phyloP scores from a whole-genome alignment of 2,888 invertebrate species.

The Drosophila mimetica region DNA sequence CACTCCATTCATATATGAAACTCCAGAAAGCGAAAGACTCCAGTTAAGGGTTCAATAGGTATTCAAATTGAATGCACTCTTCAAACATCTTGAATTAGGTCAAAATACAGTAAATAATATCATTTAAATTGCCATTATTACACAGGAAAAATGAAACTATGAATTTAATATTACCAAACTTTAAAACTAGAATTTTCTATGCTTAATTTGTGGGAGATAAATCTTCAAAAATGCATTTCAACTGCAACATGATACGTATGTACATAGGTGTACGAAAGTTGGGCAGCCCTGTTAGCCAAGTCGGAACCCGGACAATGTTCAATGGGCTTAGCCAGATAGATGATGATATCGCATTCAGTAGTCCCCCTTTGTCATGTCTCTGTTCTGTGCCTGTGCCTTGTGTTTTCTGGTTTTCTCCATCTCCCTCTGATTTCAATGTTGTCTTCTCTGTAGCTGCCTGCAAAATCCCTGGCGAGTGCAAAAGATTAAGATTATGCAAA shows the following conservation, averaged over 20 bases:
- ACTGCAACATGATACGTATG: not conserved
- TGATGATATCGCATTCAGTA: constrained; percentile 18
- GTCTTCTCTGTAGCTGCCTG: not conserved
- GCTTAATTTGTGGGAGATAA: no score
- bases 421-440: not conserved
- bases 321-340: constrained; percentile 10
- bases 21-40: not conserved
- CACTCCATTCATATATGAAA: constrained; percentile 3
- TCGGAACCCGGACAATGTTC: constrained; percentile 9
- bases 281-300: not conserved
- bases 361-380: not conserved
- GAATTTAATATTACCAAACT: no score
- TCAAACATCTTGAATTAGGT: no score
- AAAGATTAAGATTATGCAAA: constrained; percentile 74
- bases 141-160: no score
- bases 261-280: not conserved
- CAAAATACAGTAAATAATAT: no score
- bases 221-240: not conserved
- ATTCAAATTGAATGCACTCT: not conserved
- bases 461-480: constrained; percentile 67
- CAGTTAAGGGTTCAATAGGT: no score
- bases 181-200: no score
- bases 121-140: no score
- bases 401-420: not conserved
- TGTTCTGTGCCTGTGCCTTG: not conserved